Evolutionary conservation across 2,797 vertebrate species (phyloP).

Genomic region (Brachymystax lenok): DNA sequence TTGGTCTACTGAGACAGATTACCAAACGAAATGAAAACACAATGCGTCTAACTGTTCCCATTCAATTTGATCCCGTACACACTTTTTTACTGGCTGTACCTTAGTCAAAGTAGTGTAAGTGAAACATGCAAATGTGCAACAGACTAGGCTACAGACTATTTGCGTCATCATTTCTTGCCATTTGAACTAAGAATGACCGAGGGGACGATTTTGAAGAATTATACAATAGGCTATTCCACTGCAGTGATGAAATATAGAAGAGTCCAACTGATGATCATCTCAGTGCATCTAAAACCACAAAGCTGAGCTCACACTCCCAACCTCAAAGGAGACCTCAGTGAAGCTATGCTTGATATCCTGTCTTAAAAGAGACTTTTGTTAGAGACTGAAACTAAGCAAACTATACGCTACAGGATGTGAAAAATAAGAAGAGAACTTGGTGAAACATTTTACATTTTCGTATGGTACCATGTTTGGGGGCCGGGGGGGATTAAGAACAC

Average conservation of each 20-base stretch:
- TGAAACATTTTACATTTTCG: background rate
- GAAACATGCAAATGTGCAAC: constrained; percentile 9
- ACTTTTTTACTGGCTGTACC: background rate
- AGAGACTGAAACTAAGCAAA: background rate
- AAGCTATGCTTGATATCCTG: background rate
- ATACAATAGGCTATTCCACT: background rate
- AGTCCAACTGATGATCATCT: background rate
- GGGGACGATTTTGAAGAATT: background rate
- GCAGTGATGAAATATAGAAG: background rate
- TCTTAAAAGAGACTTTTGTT: background rate
- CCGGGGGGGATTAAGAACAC: background rate
- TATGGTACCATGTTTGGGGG: background rate
- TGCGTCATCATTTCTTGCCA: background rate
- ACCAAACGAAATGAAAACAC: background rate
- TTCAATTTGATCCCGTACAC: background rate
- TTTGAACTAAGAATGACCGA: background rate
- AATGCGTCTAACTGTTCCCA: background rate
- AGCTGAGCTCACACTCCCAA: background rate
- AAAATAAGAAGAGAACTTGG: background rate
- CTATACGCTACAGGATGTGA: background rate
- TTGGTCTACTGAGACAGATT: background rate
- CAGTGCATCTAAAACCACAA: background rate
- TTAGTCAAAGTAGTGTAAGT: constrained; percentile 7
- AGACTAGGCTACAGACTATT: background rate
- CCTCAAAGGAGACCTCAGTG: background rate